Base-by-base conservation (phyloP, 2,113 vertebrate species). In the Thalassarche chlororhynchos region DNA sequence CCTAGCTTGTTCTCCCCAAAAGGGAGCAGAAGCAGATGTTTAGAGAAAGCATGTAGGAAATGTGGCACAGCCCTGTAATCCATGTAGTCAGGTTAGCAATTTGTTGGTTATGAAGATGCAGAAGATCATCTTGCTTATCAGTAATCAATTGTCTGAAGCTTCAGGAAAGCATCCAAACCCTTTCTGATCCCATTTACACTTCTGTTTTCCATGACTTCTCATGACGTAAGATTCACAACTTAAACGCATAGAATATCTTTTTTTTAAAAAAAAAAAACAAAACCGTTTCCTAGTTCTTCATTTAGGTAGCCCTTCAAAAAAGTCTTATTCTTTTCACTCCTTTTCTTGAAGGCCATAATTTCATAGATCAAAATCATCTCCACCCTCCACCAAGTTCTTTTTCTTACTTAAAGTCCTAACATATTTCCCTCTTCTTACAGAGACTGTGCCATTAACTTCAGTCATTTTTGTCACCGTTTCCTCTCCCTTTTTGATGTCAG, bases 401-500 rank as follows among this genome's bases (percentile, higher is more conserved):
- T 52, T 26, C 49, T 47, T 40, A 62, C 4, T 25, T 65, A 2
- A 46, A 58, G 9, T 12, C n/a, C 44, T 47, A 80, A 36, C 1
- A 1, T 9, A 24, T 12, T 36, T 16, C 25, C 11, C 9, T 57
- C 7, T 62, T 38, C 23, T 32, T 17, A 60, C 18, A 69, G 7
- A 3, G 3, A 2, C 42, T 20, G 14, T 6, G 40, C 20, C 40
- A 31, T 26, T 17, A 62, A 47, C 10, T 29, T 65, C 16, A 18
- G 20, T 5, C 26, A 5, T 6, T 42, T 8, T 3, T 13, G 2
- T 1, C 36, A 52, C 18, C 10, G 8, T n/a, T 60, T 38, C 29
- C 38, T 34, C n/a, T 31, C 55, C 28, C 18, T 17, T 32, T n/a
- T 12, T 11, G 29, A 17, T 0, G 2, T 0, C 72, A 7, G 21